Base-by-base conservation (phyloP, 2,113 vertebrate species). In the Vidua macroura region DNA sequence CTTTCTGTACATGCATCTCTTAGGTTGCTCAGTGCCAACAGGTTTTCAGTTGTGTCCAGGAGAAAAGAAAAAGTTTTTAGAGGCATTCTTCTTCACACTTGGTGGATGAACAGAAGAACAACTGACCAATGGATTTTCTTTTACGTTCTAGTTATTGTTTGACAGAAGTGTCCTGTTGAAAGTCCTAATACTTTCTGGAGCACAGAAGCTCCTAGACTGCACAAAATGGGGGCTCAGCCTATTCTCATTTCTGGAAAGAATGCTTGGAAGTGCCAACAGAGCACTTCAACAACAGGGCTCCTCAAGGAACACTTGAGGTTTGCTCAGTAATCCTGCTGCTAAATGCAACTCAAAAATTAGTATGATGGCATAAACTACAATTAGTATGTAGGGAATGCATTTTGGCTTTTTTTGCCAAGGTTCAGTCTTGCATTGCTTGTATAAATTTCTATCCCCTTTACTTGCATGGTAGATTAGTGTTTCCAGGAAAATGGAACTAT, bases 331-430 rank as follows among this genome's bases (percentile, higher is more conserved):
- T 82, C 23, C 28, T 62, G 15, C 28, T 64, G 15, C 35, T 84
- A 59, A 81, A 37, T 24, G 56, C 13, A 68, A 31, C 3, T 76
- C 46, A 78, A 44, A 74, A 75, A 87, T 43, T 2, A 63, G 19
- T 33, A 20, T 25, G 27, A 21, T 58, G 43, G 7, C 62, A 67
- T 48, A 48, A 93, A 79, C 5, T 48, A 63, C 21, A 51, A 15
- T 58, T 78, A 82, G 7, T 46, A 14, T 13, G 17, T 41, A 76
- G 21, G 48, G 16, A 64, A 72, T 59, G 10, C 3, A 43, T 37
- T 55, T 48, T 33, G 46, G 0, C 0, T 0, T 28, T 79, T 68
- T 86, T 80, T 52, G 4, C 28, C 31, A 67, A 59, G 18, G 23
- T 67, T 91, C 59, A 43, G 8, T 48, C 37, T 79, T 68, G 27